phyloP scores from a whole-genome alignment of 2,113 vertebrate genomes.

The Thamnaconus septentrionalis region DNA sequence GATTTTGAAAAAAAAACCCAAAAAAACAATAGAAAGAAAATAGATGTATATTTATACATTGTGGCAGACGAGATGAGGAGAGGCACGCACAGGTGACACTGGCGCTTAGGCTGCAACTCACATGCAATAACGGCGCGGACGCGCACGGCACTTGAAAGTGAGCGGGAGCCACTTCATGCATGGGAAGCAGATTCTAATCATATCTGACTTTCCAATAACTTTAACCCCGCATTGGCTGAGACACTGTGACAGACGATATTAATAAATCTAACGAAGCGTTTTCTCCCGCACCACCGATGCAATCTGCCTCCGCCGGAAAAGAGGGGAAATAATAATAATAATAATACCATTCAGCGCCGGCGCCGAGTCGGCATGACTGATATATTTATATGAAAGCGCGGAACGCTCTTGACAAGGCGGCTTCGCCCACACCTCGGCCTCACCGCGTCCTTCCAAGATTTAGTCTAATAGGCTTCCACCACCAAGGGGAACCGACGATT shows the following conservation, averaged over 20 bases:
- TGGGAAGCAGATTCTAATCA: conserved; percentile 56
- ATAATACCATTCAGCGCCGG: conserved; percentile 62
- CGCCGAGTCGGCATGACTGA: conserved; percentile 78
- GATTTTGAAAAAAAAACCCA: no score
- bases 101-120: conserved; percentile 56
- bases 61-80: conserved; percentile 61
- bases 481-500: conserved; percentile 50
- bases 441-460: conserved; percentile 68
- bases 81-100: conserved; percentile 66
- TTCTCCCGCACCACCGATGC: conserved; percentile 54
- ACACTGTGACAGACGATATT: conserved; percentile 67
- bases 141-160: conserved; percentile 44
- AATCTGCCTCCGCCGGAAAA: conserved; percentile 50
- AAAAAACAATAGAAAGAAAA: conserved; percentile 33
- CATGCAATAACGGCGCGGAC: conserved; percentile 53
- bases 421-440: conserved; percentile 59
- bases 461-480: conserved; percentile 77
- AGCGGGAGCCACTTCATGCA: conserved; percentile 38
- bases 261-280: conserved; percentile 71
- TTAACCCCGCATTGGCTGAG: conserved; percentile 50
- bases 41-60: neutral
- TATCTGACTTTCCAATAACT: conserved; percentile 49
- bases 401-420: conserved; percentile 69
- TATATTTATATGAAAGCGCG: conserved; percentile 75
- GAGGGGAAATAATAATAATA: conserved; percentile 50